Evolutionary conservation across 2,113 vertebrate genomes (phyloP).

Genomic region (Paradoxurus hermaphroditus): DNA sequence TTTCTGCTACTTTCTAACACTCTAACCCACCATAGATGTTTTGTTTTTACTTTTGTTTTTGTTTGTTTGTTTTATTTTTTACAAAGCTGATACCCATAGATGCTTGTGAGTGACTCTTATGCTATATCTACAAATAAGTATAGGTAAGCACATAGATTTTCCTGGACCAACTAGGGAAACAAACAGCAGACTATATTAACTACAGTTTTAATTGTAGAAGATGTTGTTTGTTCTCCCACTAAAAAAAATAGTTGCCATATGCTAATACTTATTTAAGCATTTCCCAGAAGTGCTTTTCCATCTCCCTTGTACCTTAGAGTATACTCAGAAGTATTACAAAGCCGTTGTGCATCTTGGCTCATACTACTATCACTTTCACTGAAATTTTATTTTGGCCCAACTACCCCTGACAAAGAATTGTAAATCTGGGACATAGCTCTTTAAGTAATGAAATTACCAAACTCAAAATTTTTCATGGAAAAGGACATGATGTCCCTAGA

Average conservation of each 20-base stretch:
- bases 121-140: not conserved
- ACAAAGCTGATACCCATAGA: not conserved
- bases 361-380: not conserved
- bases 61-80: not conserved
- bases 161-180: not conserved
- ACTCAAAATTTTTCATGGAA: not conserved
- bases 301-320: not conserved
- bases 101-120: not conserved
- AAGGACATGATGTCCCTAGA: not conserved
- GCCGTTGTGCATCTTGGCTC: not conserved
- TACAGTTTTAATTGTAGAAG: not conserved
- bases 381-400: not conserved
- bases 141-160: not conserved
- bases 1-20: not conserved
- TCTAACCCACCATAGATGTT: not conserved
- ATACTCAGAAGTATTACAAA: not conserved
- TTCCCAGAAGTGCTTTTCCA: not conserved
- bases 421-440: not conserved
- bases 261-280: not conserved
- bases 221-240: not conserved
- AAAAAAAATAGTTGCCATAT: not conserved
- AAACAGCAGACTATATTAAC: not conserved
- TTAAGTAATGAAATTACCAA: not conserved
- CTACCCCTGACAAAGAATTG: not conserved
- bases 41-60: no score